Conservation (phyloP, 2,113 vertebrate species). For the Brachirus orientalis region DNA sequence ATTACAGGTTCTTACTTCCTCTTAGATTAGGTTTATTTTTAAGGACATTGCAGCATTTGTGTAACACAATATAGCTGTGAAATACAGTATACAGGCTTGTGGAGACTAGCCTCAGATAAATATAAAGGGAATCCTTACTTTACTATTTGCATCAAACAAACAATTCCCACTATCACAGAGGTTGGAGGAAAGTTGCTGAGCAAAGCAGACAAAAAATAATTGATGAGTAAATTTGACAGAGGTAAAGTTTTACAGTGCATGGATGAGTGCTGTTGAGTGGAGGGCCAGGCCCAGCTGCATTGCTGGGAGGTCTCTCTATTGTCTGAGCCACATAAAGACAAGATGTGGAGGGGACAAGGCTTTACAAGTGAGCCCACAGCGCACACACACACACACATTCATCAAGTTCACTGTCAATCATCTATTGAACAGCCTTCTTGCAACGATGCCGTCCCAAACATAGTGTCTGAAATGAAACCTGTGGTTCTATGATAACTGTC, state of each 20-base stretch:
- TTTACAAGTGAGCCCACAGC: conserved; percentile 76
- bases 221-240: conserved; percentile 25
- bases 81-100: no score
- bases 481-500: background rate
- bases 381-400: conserved; percentile 5
- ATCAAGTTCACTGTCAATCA: conserved; percentile 38
- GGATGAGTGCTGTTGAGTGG: conserved; percentile 80
- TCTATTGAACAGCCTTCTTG: conserved; percentile 12
- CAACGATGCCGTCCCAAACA: conserved; percentile 13
- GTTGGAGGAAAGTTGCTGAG: no score
- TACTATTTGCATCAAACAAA: no score
- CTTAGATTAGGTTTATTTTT: no score
- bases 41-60: no score
- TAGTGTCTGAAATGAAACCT: background rate
- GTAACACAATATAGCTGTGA: no score
- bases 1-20: no score
- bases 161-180: no score
- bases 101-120: no score
- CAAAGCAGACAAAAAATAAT: background rate
- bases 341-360: conserved; percentile 78
- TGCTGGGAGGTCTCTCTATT: conserved; percentile 91
- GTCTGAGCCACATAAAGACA: conserved; percentile 83
- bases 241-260: conserved; percentile 66
- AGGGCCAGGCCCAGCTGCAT: conserved; percentile 87
- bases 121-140: no score